Conservation (phyloP, 2,113 vertebrate species). For the Triplophysa rosa region DNA sequence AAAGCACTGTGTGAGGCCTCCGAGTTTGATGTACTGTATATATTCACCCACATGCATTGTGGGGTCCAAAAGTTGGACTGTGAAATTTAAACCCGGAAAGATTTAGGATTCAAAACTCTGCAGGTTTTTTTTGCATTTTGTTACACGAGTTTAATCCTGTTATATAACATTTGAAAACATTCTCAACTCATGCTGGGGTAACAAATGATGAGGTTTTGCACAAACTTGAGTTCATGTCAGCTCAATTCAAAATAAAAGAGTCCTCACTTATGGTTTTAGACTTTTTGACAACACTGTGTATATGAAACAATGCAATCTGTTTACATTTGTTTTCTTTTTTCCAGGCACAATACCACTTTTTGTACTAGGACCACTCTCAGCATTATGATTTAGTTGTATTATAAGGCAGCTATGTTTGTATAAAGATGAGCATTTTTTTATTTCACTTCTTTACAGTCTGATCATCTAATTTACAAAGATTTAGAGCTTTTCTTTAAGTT, state of each 20-base stretch:
- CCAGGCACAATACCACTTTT: background rate
- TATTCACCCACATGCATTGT: too few relatives aligned
- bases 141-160: too few relatives aligned
- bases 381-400: conserved; percentile 1
- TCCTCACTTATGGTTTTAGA: too few relatives aligned
- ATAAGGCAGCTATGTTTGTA: background rate
- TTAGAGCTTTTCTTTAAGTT: background rate
- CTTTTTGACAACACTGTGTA: background rate
- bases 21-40: background rate
- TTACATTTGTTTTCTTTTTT: background rate
- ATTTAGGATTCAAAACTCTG: too few relatives aligned
- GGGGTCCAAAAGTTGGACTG: too few relatives aligned
- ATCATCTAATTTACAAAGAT: background rate
- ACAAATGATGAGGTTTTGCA: too few relatives aligned
- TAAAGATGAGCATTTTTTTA: background rate
- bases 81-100: too few relatives aligned
- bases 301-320: background rate
- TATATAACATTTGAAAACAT: too few relatives aligned
- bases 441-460: background rate
- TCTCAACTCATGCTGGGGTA: too few relatives aligned
- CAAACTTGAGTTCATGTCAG: too few relatives aligned
- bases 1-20: conserved; percentile 65
- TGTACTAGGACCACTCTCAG: background rate
- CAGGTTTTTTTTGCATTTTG: too few relatives aligned
- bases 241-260: too few relatives aligned